These are phyloP conservation scores for Melangyna quadrimaculata DNA, from an alignment of 2,888 invertebrate genomes.

Conservation along the genomic window DNA sequence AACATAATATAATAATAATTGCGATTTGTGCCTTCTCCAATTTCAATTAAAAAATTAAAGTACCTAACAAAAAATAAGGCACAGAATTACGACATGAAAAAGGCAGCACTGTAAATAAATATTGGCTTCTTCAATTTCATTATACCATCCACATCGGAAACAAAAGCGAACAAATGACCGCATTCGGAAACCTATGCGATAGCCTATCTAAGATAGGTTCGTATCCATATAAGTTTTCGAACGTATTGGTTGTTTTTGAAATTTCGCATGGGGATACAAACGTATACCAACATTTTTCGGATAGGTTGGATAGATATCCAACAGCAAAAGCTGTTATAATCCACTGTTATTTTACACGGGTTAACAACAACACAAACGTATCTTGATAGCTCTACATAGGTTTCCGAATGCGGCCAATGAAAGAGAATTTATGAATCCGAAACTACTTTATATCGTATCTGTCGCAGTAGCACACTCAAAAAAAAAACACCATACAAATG, in stretches of 20 bases:
- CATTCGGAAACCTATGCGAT: too few species aligned
- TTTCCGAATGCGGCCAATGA: too few species aligned
- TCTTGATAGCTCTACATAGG: too few species aligned
- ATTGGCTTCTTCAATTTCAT: conserved; percentile 53
- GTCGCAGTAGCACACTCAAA: background rate
- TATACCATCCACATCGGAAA: conserved; percentile 4
- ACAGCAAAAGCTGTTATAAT: too few species aligned
- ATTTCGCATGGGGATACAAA: too few species aligned
- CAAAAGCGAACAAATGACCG: conserved; percentile 22
- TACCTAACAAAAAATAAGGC: background rate
- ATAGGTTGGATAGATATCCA: too few species aligned
- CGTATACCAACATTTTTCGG: too few species aligned
- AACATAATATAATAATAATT: background rate
- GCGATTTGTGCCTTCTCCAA: background rate
- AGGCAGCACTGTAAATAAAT: conserved; percentile 15
- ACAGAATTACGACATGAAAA: background rate
- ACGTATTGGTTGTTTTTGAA: too few species aligned
- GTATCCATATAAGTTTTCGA: too few species aligned
- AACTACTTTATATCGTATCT: background rate
- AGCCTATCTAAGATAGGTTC: too few species aligned
- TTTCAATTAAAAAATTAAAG: background rate
- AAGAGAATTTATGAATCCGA: background rate
- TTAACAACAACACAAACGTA: too few species aligned
- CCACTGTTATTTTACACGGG: too few species aligned
- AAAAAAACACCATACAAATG: background rate